phyloP scores from a whole-genome alignment of 2,797 vertebrate species.

The Coendou prehensilis region DNA sequence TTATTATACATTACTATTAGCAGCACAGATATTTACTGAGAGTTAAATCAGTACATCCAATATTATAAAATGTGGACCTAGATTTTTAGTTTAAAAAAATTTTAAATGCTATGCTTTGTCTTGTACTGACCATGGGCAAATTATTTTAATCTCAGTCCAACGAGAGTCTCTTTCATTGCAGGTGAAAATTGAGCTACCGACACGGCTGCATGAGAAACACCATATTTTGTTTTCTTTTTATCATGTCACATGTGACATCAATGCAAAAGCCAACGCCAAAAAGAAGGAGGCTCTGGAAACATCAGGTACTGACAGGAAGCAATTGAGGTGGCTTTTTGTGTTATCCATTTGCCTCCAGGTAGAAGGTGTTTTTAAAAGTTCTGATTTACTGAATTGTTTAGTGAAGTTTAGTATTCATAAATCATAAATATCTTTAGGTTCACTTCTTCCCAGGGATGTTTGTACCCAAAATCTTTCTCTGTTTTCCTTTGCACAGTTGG shows the following conservation, averaged over 20 bases:
- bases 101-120: slow-evolving; percentile 29
- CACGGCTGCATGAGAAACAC: slow-evolving; percentile 98
- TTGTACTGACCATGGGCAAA: slow-evolving; percentile 72
- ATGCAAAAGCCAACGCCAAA: slow-evolving; percentile 97
- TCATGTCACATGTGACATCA: slow-evolving; percentile 99
- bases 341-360: slow-evolving; percentile 45
- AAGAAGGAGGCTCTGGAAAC: slow-evolving; percentile 98
- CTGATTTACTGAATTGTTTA: not conserved
- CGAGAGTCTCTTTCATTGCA: slow-evolving; percentile 89
- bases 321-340: slow-evolving; percentile 20
- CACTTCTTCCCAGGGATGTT: slow-evolving; percentile 45
- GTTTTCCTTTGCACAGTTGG: slow-evolving; percentile 92
- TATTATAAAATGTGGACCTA: not conserved
- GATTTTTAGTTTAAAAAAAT: slow-evolving; percentile 10
- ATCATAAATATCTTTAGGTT: slow-evolving; percentile 51
- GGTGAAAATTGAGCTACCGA: slow-evolving; percentile 99
- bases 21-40: not conserved
- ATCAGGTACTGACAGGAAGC: slow-evolving; percentile 92
- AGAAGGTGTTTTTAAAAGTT: slow-evolving; percentile 34
- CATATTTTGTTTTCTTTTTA: slow-evolving; percentile 99
- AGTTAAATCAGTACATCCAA: not conserved
- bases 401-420: slow-evolving; percentile 55
- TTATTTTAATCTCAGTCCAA: slow-evolving; percentile 79
- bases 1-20: not conserved
- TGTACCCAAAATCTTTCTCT: slow-evolving; percentile 17